phyloP scores from a whole-genome alignment of 2,797 vertebrate species.

The Aeoliscus strigatus region DNA sequence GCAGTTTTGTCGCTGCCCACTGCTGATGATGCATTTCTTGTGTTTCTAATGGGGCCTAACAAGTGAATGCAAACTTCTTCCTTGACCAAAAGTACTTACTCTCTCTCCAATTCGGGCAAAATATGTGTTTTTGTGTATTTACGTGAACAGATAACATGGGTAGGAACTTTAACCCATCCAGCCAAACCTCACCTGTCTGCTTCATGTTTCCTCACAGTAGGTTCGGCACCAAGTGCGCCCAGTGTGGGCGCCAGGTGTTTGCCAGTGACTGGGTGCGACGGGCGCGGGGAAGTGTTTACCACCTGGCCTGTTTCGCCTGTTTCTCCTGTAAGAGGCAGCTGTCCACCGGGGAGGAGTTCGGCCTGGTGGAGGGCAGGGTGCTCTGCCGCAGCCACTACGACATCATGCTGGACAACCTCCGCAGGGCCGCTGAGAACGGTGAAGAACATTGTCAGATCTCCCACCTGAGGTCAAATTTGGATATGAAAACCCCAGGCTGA shows the following conservation, averaged over 20 bases:
- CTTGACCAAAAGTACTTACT: too few relatives aligned
- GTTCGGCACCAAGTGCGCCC: constrained; percentile 95
- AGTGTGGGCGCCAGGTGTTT: constrained; percentile 93
- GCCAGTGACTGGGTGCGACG: constrained; percentile 98
- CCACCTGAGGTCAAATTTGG: background rate
- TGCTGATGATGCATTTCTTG: too few relatives aligned
- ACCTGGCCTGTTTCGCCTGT: constrained; percentile 95
- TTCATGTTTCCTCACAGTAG: constrained; percentile 77
- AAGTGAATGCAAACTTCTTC: too few relatives aligned
- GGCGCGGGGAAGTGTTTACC: constrained; percentile 94
- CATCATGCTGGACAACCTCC: constrained; percentile 98
- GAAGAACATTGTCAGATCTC: too few relatives aligned
- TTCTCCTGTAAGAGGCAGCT: constrained; percentile 97
- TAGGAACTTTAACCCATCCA: background rate
- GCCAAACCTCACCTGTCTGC: constrained; percentile 21
- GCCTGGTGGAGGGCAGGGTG: constrained; percentile 94
- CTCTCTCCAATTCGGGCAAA: too few relatives aligned
- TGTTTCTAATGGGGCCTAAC: too few relatives aligned
- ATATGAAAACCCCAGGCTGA: too few relatives aligned
- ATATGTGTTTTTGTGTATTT: too few relatives aligned
- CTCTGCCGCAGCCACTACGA: constrained; percentile 98
- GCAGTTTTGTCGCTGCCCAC: too few relatives aligned
- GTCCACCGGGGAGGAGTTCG: constrained; percentile 96
- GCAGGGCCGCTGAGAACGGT: constrained; percentile 94
- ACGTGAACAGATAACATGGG: too few relatives aligned